Evolutionary conservation across 2,113 vertebrate genomes (phyloP), one percentile per base, ranked within the genome.

Genomic region (Axis porcinus): DNA sequence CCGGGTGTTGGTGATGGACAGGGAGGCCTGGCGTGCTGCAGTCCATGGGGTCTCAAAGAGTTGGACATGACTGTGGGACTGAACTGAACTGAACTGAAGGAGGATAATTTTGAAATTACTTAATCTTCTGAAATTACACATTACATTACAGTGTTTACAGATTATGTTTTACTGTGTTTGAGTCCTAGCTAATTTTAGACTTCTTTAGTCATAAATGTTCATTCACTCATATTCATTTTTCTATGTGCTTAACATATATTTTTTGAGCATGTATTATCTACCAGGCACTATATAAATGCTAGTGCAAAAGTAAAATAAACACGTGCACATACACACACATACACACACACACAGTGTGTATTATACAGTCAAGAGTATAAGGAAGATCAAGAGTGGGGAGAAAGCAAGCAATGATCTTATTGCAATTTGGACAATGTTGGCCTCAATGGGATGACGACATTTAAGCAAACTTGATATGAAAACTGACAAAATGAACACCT

Each of bases 101-200:
- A 23, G 67, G 19, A 40, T 70, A 21, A 52, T 55, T 12, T 79
- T 70, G 43, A 95, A 85, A 85, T 93, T 27, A 85, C 30, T 89
- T 93, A 36, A 70, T 62, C 43, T 17, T 94, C 45, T 83, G 30
- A 88, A 96, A 88, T 62, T 92, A 92, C 74, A 82, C 60, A 76
- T 62, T 87, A 82, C 3, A 52, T 60, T 52, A 23, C 25, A 50
- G 40, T n/a, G 8, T 82, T 91, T 94, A 27, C 14, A 33, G 55
- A 74, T 82, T 74, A 62, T 28, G 21, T 55, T 97, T 88, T 87
- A 67, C 4, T 50, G 3, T 86, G 55, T 94, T 97, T 83, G 8
- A 19, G 27, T 82, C 10, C 27, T 36, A 17, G 15, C 36, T 87
- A 40, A 9, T n/a, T 74, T 82, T 57, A 74, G 25, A 76, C 93